Conservation (phyloP, 2,797 vertebrate species). For the Poeciliopsis infans region DNA sequence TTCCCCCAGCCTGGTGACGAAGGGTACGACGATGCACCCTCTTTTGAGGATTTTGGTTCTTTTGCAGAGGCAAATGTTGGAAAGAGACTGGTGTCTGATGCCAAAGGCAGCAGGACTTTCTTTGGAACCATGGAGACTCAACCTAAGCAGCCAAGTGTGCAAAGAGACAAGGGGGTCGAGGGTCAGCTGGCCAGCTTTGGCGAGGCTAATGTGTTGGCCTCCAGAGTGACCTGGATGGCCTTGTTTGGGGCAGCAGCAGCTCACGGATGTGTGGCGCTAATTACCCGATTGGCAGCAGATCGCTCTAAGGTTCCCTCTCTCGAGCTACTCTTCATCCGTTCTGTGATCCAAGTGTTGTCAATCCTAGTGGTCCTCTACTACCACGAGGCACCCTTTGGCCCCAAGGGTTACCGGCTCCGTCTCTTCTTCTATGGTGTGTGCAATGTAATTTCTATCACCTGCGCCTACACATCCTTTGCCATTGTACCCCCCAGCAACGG, state of each 20-base stretch:
- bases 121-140: constrained; percentile 90
- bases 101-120: constrained; percentile 85
- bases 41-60: constrained; percentile 87
- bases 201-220: constrained; percentile 88
- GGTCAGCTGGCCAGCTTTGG: constrained; percentile 87
- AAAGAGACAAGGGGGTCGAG: constrained; percentile 77
- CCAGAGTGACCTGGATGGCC: constrained; percentile 91
- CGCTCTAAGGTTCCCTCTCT: constrained; percentile 97
- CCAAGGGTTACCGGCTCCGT: constrained; percentile 90
- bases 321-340: constrained; percentile 97
- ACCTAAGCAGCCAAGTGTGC: constrained; percentile 71
- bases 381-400: constrained; percentile 93
- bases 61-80: constrained; percentile 90
- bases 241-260: constrained; percentile 93
- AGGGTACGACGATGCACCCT: constrained; percentile 88
- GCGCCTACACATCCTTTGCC: constrained; percentile 96
- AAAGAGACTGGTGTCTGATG: constrained; percentile 85
- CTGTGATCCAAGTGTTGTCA: constrained; percentile 94
- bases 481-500: constrained; percentile 97
- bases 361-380: constrained; percentile 91
- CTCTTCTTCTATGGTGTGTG: constrained; percentile 96
- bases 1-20: constrained; percentile 96
- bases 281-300: constrained; percentile 93
- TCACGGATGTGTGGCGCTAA: constrained; percentile 94
- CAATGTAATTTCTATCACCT: constrained; percentile 98